Percentiles rank a stretch among this genome's conserved stretches.
These are phyloP conservation scores for Colius striatus DNA, from an alignment of 2,113 vertebrate genomes.

Conservation along the genomic window DNA sequence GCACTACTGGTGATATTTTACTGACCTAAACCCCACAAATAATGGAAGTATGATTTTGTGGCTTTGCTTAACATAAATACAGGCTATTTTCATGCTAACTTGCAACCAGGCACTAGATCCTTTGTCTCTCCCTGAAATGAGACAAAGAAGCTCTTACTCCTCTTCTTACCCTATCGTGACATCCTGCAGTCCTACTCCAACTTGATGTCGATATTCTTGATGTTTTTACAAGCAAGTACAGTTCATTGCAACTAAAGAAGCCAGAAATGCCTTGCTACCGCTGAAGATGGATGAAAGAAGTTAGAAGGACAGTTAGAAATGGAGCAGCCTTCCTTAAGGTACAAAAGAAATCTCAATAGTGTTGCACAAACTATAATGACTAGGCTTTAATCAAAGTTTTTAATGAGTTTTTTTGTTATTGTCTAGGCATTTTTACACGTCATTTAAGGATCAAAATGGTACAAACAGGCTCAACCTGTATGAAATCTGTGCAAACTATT, in stretches of 20 bases:
- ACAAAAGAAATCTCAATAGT: background rate
- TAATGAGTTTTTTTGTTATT: background rate
- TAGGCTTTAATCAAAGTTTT: background rate
- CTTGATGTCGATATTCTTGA: rapidly evolving
- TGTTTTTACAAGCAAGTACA: background rate
- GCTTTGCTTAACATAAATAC: background rate
- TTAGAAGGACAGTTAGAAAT: background rate
- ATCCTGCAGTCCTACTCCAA: background rate
- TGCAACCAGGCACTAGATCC: background rate
- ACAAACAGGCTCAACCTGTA: background rate
- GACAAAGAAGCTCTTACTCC: background rate
- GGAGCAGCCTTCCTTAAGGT: background rate
- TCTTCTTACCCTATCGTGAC: background rate
- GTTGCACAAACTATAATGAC: background rate
- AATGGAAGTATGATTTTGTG: background rate
- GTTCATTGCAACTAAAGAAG: background rate
- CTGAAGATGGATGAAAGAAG: background rate
- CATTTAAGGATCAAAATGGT: background rate
- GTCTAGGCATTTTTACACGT: background rate
- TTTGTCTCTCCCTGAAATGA: background rate
- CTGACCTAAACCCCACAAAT: background rate
- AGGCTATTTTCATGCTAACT: background rate
- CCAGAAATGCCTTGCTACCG: background rate
- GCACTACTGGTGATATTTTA: background rate
- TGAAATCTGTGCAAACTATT: background rate